Conservation (phyloP, 2,888 invertebrate genomes). For the Dyspetes luteomarginatus region DNA sequence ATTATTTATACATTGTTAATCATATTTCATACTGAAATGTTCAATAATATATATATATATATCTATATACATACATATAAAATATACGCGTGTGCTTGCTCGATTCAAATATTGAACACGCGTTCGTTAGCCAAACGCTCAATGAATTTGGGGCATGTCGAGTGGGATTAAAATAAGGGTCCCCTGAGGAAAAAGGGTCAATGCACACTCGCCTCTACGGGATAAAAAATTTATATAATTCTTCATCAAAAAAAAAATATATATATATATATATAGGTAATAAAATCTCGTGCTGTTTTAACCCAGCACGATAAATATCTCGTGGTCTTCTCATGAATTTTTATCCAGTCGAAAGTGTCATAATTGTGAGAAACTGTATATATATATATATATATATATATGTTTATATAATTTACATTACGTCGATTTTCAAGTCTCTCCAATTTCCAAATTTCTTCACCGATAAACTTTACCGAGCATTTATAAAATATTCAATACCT, state of each 20-base stretch:
- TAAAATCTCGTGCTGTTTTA: neutral
- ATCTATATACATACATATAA: neutral
- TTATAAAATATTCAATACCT: neutral
- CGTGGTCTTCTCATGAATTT: conserved; percentile 9
- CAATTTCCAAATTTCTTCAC: neutral
- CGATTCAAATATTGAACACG: conserved; percentile 41
- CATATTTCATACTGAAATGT: conserved; percentile 5
- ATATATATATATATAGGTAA: no score
- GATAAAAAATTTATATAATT: conserved; percentile 40
- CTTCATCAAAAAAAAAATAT: conserved; percentile 15
- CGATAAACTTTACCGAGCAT: no score
- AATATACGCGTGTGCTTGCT: neutral
- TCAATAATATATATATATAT: neutral
- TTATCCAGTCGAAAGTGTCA: neutral
- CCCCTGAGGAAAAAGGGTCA: conserved; percentile 20
- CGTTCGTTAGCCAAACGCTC: neutral
- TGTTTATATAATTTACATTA: no score
- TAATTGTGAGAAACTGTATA: no score
- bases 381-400: no score
- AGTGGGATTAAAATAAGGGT: neutral
- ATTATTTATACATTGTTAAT: conserved; percentile 28
- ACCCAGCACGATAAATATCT: conserved; percentile 20
- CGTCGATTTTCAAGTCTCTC: no score
- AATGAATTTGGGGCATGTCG: neutral
- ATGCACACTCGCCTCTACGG: conserved; percentile 17